These are phyloP conservation scores for Chelmon rostratus DNA, from an alignment of 2,797 vertebrate species.

Conservation along the genomic window DNA sequence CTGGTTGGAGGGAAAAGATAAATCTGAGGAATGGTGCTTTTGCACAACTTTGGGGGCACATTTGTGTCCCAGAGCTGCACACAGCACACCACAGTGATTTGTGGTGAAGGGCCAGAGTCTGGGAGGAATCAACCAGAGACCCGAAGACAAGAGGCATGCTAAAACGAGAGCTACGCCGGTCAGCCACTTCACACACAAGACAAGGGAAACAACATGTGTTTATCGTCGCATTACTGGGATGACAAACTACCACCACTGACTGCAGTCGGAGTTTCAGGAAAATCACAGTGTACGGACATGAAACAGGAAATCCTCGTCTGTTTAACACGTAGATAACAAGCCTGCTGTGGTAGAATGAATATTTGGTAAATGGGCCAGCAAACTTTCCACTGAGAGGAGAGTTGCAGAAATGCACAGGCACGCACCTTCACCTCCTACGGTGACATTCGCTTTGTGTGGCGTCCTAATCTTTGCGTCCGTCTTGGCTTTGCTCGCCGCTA, in stretches of 20 bases:
- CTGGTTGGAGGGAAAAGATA: conserved; percentile 27
- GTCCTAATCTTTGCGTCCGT: conserved; percentile 56
- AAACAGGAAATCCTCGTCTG: conserved; percentile 50
- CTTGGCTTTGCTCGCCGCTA: conserved; percentile 64
- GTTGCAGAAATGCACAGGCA: conserved; percentile 33
- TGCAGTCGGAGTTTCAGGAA: conserved; percentile 28
- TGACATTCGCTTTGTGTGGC: conserved; percentile 54
- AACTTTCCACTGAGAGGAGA: neutral
- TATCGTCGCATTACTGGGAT: conserved; percentile 49
- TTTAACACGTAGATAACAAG: conserved; percentile 39
- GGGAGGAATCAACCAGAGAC: conserved; percentile 61
- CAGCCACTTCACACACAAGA: conserved; percentile 58
- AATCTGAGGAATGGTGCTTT: conserved; percentile 19
- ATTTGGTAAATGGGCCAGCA: neutral
- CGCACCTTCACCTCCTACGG: conserved; percentile 39
- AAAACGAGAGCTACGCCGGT: conserved; percentile 44
- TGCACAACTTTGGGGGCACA: conserved; percentile 37
- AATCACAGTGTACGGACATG: conserved; percentile 22
- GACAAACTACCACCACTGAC: conserved; percentile 42
- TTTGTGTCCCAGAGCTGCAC: conserved; percentile 45
- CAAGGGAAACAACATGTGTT: conserved; percentile 63
- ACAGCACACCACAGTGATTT: conserved; percentile 59
- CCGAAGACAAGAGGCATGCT: conserved; percentile 56
- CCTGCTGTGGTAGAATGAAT: conserved; percentile 2
- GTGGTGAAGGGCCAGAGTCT: conserved; percentile 52